Evolutionary conservation across 2,888 invertebrate genomes (phyloP).

Genomic region (Hetaerina titia): DNA sequence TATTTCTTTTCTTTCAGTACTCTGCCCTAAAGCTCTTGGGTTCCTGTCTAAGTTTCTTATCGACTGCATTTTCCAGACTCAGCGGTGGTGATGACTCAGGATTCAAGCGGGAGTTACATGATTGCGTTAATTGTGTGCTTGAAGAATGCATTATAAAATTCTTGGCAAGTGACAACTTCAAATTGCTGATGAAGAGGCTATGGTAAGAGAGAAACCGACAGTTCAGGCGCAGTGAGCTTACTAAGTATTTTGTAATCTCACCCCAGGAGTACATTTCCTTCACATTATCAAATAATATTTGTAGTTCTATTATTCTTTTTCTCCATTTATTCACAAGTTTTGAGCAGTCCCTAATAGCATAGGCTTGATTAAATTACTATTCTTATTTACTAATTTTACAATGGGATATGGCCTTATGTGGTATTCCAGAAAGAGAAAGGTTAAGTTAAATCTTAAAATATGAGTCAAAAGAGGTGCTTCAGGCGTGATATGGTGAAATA

Average conservation of each 20-base stretch:
- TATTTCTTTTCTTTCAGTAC: slow-evolving; percentile 71
- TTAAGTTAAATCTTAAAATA: no score
- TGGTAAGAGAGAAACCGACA: slow-evolving; percentile 34
- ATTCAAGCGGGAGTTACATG: background rate
- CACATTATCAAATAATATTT: background rate
- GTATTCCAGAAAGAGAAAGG: no score
- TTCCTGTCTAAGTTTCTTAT: slow-evolving; percentile 71
- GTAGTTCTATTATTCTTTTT: background rate
- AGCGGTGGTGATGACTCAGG: background rate
- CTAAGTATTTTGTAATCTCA: no score
- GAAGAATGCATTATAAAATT: slow-evolving; percentile 47
- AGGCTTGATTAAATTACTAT: no score
- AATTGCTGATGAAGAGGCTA: slow-evolving; percentile 28
- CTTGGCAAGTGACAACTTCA: slow-evolving; percentile 38
- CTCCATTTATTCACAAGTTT: no score
- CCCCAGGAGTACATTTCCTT: no score
- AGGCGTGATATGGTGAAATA: no score
- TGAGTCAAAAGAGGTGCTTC: no score
- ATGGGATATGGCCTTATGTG: background rate
- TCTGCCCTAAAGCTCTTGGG: slow-evolving; percentile 73
- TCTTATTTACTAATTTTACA: background rate
- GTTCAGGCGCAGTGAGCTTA: no score
- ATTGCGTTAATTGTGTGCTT: slow-evolving; percentile 38
- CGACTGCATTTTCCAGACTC: slow-evolving; percentile 69
- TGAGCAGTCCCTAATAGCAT: no score